Conservation (phyloP, 1,140 invertebrate genomes). For the Macrobrachium nipponense region DNA sequence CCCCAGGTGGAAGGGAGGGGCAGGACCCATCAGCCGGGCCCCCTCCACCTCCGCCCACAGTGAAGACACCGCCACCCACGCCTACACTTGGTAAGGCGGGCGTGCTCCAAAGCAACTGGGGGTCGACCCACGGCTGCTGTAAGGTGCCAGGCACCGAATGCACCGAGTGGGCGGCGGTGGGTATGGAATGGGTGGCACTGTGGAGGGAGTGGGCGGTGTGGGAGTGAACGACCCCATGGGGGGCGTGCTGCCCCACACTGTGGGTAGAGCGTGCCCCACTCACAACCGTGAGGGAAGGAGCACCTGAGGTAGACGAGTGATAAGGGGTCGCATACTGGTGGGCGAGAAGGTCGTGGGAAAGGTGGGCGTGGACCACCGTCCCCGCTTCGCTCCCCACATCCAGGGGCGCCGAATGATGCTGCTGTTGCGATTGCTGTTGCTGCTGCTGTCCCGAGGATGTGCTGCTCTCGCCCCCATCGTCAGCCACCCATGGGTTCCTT, state of each 20-base stretch:
- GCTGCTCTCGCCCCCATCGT: constrained; percentile 47
- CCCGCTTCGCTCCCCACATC: not conserved
- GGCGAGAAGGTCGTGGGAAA: constrained; percentile 18
- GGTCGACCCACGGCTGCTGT: constrained; percentile 39
- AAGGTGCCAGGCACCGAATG: constrained; percentile 38
- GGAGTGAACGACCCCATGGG: constrained; percentile 41
- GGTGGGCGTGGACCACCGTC: not conserved
- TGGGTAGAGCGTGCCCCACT: not conserved
- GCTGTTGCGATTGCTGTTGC: constrained; percentile 28
- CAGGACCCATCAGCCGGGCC: constrained; percentile 23
- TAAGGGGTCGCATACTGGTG: constrained; percentile 47
- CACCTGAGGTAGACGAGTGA: constrained; percentile 1
- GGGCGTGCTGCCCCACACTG: constrained; percentile 11
- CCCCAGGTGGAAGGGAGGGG: not conserved
- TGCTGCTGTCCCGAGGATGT: constrained; percentile 39
- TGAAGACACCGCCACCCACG: constrained; percentile 23
- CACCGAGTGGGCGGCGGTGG: constrained; percentile 37
- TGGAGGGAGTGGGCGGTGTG: constrained; percentile 48
- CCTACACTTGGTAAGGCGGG: constrained; percentile 22
- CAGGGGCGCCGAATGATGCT: not conserved
- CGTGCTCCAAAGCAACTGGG: constrained; percentile 40
- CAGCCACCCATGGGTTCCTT: constrained; percentile 52
- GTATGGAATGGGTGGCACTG: constrained; percentile 9
- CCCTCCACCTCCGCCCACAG: constrained; percentile 22
- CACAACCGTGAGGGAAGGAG: not conserved